Evolutionary conservation across 2,113 vertebrate genomes (phyloP).

Genomic region (Ondatra zibethicus): DNA sequence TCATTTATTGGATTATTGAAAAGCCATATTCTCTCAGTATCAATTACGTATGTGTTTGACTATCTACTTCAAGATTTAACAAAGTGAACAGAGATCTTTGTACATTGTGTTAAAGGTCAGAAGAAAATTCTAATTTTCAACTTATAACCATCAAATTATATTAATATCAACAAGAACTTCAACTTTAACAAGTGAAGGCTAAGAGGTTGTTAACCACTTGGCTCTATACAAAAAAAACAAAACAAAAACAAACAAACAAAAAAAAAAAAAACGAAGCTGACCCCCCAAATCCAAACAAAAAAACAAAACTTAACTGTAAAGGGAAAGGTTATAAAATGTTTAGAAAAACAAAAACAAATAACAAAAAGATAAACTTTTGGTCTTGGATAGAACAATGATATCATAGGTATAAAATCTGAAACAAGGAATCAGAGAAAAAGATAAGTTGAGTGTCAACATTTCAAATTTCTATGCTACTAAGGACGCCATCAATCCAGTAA

Average conservation of each 20-base stretch:
- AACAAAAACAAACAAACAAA: neutral
- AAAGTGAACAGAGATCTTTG: neutral
- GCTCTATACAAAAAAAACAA: neutral
- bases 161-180: conserved; percentile 10
- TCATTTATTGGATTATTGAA: neutral
- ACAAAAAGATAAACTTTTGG: neutral
- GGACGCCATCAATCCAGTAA: neutral
- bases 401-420: neutral
- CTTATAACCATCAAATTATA: neutral
- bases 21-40: neutral
- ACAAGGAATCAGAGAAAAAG: neutral
- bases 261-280: neutral
- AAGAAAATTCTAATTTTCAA: conserved; percentile 1
- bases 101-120: neutral
- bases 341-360: neutral
- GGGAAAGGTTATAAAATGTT: neutral
- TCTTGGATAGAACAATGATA: neutral
- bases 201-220: neutral
- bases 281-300: neutral
- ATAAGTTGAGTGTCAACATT: neutral
- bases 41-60: neutral
- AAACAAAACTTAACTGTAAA: neutral
- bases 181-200: neutral
- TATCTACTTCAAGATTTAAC: neutral
- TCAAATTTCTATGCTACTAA: conserved; percentile 18